Conservation (phyloP, 2,888 invertebrate species). For the Cosmorhoe ocellata region DNA sequence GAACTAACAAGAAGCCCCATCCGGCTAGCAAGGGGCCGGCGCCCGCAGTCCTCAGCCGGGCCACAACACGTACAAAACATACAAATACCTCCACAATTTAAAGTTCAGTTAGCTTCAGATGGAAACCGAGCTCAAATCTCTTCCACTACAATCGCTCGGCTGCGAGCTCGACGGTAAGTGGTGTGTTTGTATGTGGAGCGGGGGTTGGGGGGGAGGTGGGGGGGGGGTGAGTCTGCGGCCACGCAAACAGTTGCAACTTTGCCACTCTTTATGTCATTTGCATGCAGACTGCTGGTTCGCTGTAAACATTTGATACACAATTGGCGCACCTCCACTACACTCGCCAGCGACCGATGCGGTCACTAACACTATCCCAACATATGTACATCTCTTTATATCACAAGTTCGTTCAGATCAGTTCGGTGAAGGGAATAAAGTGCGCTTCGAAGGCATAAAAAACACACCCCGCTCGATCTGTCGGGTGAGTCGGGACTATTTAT, state of each 20-base stretch:
- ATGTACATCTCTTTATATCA: no score
- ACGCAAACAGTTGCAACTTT: conserved; percentile 18
- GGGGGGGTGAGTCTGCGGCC: not conserved
- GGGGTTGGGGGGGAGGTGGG: not conserved
- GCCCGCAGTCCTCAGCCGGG: no score
- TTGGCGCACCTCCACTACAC: not conserved
- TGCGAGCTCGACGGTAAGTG: conserved; percentile 2
- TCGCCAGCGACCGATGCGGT: no score
- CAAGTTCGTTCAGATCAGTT: no score
- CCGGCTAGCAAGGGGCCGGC: no score
- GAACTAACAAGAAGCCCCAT: no score
- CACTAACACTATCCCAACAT: no score
- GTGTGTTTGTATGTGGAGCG: conserved; percentile 8
- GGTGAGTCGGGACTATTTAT: no score
- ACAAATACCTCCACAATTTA: not conserved
- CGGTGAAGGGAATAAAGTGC: no score
- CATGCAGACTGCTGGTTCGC: conserved; percentile 4
- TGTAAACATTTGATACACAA: not conserved
- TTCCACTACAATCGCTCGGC: conserved; percentile 3
- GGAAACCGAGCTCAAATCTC: not conserved
- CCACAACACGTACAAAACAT: no score
- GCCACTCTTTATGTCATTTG: conserved; percentile 3
- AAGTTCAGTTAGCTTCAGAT: conserved; percentile 4
- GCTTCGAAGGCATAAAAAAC: no score
- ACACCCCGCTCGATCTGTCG: no score